Evolutionary conservation across 2,797 vertebrate species (phyloP).

Genomic region (Macrochelys suwanniensis): DNA sequence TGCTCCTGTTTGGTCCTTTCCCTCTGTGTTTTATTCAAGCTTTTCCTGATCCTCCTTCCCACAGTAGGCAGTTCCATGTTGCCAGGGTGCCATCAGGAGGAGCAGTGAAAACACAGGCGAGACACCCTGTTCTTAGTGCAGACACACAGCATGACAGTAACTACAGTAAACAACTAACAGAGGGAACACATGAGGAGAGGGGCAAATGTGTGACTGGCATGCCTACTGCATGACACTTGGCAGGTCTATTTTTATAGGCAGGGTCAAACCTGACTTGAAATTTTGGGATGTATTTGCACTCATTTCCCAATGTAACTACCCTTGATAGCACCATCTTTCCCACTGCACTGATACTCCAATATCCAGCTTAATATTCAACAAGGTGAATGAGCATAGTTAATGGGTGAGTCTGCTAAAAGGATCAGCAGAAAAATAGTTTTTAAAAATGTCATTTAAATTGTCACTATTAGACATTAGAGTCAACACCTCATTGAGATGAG

Average conservation of each 20-base stretch:
- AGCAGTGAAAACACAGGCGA: background rate
- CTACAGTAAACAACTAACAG: background rate
- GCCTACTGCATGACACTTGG: background rate
- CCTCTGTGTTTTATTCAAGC: background rate
- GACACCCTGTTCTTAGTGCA: background rate
- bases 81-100: background rate
- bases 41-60: background rate
- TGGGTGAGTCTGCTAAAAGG: background rate
- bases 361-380: background rate
- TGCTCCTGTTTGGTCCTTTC: background rate
- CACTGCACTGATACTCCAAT: background rate
- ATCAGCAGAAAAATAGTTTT: background rate
- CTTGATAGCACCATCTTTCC: background rate
- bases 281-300: background rate
- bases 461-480: background rate
- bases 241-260: background rate
- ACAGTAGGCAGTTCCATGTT: background rate
- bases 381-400: background rate
- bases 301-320: background rate
- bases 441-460: background rate
- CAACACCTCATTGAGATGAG: background rate
- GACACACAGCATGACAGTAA: background rate
- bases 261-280: accelerated
- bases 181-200: background rate
- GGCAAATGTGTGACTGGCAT: background rate